Evolutionary conservation across 2,888 invertebrate species (phyloP), one percentile per base, ranked within the genome.

Genomic region (Argyra leucocephala): DNA sequence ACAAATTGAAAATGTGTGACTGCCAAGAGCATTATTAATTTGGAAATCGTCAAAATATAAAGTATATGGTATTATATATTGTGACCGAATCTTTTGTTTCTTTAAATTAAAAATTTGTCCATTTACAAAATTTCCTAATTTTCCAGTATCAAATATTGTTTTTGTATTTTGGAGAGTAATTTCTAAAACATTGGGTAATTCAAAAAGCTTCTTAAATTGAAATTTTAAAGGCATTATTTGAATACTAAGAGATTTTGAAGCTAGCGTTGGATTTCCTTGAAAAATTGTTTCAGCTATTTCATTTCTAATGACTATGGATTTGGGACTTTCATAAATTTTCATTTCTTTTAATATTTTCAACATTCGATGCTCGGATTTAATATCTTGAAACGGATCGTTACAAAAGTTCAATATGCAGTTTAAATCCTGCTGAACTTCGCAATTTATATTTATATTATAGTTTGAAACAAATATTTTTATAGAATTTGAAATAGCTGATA

Each of bases 361-460:
- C 21, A 68, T 48, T 6, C 64, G 31, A 62, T 67, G 63, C 57
- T 66, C 67, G 36, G 67, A 67, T 61, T 58, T 64, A 24, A 68
- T 66, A 26, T 68, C 66, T 65, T 67, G 58, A 58, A 68, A 68
- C 60, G 63, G 64, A 64, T 67, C 48, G 62, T 67, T 67, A 63
- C 67, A 67, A 66, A 67, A 68, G 22, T 64, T 21, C 60, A 68
- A 57, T 26, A 68, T n/a, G 60, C 48, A 63, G 22, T 22, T 31
- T 5, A n/a, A n/a, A n/a, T n/a, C n/a, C n/a, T n/a, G n/a, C n/a
- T n/a, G n/a, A n/a, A 64, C 26, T 57, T 65, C 67, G 57, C 62
- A 31, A 18, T 62, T 9, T 64, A 6, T 4, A 26, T 26, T 26
- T 26, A 26, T 6, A 26, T 66, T 22, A 64, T 18, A 26, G 10